Evolutionary conservation across 2,888 invertebrate genomes (phyloP).

Genomic region (Lucinisca nassula): DNA sequence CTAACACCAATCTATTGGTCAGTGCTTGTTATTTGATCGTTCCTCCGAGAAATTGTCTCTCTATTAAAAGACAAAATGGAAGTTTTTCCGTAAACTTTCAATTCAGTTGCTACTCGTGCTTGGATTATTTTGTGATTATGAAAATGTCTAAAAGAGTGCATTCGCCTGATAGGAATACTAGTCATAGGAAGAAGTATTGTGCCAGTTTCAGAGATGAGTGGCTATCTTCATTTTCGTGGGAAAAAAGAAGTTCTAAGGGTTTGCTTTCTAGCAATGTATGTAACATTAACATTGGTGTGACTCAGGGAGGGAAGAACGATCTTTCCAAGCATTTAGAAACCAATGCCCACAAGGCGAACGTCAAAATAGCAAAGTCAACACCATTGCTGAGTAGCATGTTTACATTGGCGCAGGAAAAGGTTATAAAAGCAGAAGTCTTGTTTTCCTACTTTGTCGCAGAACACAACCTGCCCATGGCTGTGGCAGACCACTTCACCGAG

Average conservation of each 20-base stretch:
- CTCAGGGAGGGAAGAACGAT: slow-evolving; percentile 26
- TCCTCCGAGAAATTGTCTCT: too few species aligned
- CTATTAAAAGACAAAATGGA: too few species aligned
- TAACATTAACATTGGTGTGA: not conserved
- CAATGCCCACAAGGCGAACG: not conserved
- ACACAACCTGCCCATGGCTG: slow-evolving; percentile 54
- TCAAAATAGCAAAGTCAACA: not conserved
- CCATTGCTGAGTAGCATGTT: not conserved
- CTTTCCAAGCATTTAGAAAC: not conserved
- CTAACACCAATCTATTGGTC: too few species aligned
- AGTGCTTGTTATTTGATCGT: too few species aligned
- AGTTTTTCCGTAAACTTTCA: too few species aligned
- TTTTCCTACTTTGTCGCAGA: slow-evolving; percentile 63
- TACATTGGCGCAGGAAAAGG: not conserved
- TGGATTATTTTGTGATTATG: too few species aligned
- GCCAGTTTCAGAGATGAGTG: too few species aligned
- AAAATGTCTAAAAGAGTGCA: too few species aligned
- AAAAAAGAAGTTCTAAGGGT: not conserved
- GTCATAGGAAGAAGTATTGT: too few species aligned
- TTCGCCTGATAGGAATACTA: too few species aligned
- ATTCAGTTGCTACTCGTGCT: too few species aligned
- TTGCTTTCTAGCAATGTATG: not conserved
- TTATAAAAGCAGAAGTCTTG: slow-evolving; percentile 53
- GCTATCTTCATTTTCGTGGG: too few species aligned
- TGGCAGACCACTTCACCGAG: slow-evolving; percentile 60